phyloP scores from a whole-genome alignment of 2,797 vertebrate genomes.

The Spondyliosoma cantharus region DNA sequence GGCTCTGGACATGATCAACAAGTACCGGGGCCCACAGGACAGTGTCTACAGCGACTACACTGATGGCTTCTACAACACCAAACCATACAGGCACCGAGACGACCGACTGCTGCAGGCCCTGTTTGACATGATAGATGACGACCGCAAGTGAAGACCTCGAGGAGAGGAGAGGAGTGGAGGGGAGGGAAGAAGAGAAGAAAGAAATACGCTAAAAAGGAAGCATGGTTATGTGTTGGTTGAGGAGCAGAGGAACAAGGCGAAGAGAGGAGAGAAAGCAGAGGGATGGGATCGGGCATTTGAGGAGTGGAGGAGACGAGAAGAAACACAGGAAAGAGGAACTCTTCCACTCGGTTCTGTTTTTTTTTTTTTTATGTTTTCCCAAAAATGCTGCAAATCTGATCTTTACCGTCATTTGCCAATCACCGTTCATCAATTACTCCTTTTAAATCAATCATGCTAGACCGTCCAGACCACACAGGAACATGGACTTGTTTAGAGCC shows the following conservation, averaged over 20 bases:
- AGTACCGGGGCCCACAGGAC: conserved; percentile 85
- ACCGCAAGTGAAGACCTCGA: conserved; percentile 80
- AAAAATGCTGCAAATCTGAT: conserved; percentile 73
- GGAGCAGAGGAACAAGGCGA: conserved; percentile 58
- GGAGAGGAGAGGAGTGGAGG: conserved; percentile 15
- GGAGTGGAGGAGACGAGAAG: conserved; percentile 9
- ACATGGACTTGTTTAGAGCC: conserved; percentile 30
- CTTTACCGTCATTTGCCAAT: conserved; percentile 50
- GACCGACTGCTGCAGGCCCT: conserved; percentile 94
- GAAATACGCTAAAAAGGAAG: conserved; percentile 4
- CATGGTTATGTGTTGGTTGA: conserved; percentile 45
- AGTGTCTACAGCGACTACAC: conserved; percentile 91
- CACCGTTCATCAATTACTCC: conserved; percentile 23
- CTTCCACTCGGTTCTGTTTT: conserved; percentile 68
- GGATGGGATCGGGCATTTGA: conserved; percentile 14
- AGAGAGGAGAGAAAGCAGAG: conserved; percentile 29
- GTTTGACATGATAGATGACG: conserved; percentile 89
- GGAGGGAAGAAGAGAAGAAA: conserved; percentile 9
- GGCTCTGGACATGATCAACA: conserved; percentile 91
- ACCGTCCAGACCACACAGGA: conserved; percentile 15
- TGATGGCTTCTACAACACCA: conserved; percentile 91
- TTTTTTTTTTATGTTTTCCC: conserved; percentile 16
- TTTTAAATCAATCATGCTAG: conserved; percentile 30
- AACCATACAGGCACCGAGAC: conserved; percentile 94
- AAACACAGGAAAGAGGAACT: conserved; percentile 42